Evolutionary conservation across 2,797 vertebrate genomes (phyloP).

Genomic region (Salmo trutta): DNA sequence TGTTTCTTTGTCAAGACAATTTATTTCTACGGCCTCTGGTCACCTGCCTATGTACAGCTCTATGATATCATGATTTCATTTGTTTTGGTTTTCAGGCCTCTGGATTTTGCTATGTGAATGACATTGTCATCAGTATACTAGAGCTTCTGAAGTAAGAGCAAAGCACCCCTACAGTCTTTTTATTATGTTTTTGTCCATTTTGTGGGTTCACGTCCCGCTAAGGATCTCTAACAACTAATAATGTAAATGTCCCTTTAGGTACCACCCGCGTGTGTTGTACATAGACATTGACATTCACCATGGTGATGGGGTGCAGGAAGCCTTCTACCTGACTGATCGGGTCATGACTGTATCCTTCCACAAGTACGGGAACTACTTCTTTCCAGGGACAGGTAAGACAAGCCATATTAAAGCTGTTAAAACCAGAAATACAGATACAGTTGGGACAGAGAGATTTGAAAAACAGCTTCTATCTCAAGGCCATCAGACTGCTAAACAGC

Average conservation of each 20-base stretch:
- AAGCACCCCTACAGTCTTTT: neutral
- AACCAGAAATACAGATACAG: neutral
- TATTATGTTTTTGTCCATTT: neutral
- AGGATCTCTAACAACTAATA: neutral
- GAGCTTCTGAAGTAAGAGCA: slow-evolving; percentile 93
- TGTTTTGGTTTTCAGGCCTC: slow-evolving; percentile 81
- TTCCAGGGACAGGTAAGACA: slow-evolving; percentile 90
- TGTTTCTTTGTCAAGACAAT: neutral
- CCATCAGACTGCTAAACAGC: too few species aligned
- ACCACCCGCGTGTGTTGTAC: slow-evolving; percentile 96
- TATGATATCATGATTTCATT: neutral
- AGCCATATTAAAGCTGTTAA: neutral
- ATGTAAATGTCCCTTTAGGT: slow-evolving; percentile 68
- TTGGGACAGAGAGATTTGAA: too few species aligned
- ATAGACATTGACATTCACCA: slow-evolving; percentile 99
- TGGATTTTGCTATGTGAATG: slow-evolving; percentile 97
- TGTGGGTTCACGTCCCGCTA: neutral
- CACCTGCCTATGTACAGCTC: too few species aligned
- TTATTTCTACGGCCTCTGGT: neutral
- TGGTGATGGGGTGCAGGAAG: slow-evolving; percentile 95
- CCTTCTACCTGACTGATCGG: slow-evolving; percentile 95
- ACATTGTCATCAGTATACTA: slow-evolving; percentile 98
- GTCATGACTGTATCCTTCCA: slow-evolving; percentile 99
- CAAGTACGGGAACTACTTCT: slow-evolving; percentile 99
- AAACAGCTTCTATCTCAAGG: too few species aligned